Percentiles rank a stretch among this genome's conserved stretches.
Evolutionary conservation across 1,140 invertebrate genomes (phyloP).

Genomic region (Drosophila micromelanica): DNA sequence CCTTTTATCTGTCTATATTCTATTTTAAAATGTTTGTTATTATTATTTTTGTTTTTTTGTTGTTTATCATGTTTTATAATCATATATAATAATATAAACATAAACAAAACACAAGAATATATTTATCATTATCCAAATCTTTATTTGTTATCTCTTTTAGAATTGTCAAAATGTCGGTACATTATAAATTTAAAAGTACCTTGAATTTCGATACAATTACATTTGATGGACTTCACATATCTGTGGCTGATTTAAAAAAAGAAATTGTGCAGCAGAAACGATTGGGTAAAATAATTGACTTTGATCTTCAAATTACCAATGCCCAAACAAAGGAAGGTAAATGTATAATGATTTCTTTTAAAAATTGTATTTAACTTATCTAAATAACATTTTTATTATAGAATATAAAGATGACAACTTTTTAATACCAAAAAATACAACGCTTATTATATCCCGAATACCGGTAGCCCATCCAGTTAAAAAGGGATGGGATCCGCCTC

Average conservation of each 20-base stretch:
- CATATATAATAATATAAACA: too few species aligned
- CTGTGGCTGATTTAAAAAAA: constrained; percentile 96
- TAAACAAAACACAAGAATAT: too few species aligned
- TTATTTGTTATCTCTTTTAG: constrained; percentile 8
- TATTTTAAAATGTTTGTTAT: too few species aligned
- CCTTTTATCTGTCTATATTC: too few species aligned
- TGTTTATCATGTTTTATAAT: too few species aligned
- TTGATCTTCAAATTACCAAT: constrained; percentile 98
- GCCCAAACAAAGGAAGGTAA: constrained; percentile 98
- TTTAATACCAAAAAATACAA: constrained; percentile 98
- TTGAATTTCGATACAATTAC: constrained; percentile 97
- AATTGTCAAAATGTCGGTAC: constrained; percentile 91
- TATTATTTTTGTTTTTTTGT: too few species aligned
- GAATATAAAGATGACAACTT: constrained; percentile 95
- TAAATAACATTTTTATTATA: constrained; percentile 85
- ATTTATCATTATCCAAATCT: background rate
- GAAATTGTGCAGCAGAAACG: constrained; percentile 97
- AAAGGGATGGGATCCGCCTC: constrained; percentile 88
- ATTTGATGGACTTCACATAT: constrained; percentile 98
- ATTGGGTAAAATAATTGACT: constrained; percentile 96
- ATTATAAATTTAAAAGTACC: constrained; percentile 99
- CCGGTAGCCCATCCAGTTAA: constrained; percentile 91
- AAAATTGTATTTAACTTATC: background rate
- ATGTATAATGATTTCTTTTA: background rate
- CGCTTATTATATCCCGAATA: constrained; percentile 96